Evolutionary conservation across 2,888 invertebrate genomes (phyloP).

Genomic region (Campoletis raptor): DNA sequence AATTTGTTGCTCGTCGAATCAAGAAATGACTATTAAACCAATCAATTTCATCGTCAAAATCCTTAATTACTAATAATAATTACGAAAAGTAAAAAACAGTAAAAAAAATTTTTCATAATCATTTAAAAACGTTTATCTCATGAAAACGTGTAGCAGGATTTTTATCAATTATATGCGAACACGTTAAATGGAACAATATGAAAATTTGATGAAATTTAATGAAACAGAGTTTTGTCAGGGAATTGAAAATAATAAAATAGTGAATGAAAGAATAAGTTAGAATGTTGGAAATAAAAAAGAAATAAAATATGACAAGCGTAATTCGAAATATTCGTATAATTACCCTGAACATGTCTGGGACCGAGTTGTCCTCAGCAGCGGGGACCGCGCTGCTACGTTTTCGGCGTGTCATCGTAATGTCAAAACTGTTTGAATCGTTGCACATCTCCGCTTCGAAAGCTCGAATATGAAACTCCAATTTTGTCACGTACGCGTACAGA

Average conservation of each 20-base stretch:
- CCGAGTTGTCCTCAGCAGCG: conserved; percentile 81
- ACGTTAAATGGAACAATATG: too few relatives aligned
- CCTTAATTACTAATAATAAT: not conserved
- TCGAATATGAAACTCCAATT: conserved; percentile 78
- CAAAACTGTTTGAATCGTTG: conserved; percentile 63
- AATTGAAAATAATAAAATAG: not conserved
- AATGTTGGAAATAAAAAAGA: not conserved
- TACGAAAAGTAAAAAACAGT: not conserved
- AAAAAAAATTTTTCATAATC: too few relatives aligned
- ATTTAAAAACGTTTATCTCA: too few relatives aligned
- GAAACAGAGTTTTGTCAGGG: not conserved
- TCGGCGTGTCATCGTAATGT: conserved; percentile 70
- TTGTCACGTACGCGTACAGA: conserved; percentile 79
- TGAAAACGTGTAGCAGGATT: too few relatives aligned
- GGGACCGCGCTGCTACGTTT: conserved; percentile 81
- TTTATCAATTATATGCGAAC: too few relatives aligned
- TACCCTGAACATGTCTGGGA: conserved; percentile 81
- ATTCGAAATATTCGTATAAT: conserved; percentile 57
- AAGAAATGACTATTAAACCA: not conserved
- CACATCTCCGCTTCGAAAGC: conserved; percentile 60
- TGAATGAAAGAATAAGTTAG: not conserved
- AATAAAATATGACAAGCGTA: conserved; percentile 16
- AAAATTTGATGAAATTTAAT: not conserved
- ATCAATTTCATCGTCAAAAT: not conserved
- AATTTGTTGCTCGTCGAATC: conserved; percentile 19